Base-by-base conservation (phyloP, 2,888 invertebrate species). In the Ennomos quercinarius region DNA sequence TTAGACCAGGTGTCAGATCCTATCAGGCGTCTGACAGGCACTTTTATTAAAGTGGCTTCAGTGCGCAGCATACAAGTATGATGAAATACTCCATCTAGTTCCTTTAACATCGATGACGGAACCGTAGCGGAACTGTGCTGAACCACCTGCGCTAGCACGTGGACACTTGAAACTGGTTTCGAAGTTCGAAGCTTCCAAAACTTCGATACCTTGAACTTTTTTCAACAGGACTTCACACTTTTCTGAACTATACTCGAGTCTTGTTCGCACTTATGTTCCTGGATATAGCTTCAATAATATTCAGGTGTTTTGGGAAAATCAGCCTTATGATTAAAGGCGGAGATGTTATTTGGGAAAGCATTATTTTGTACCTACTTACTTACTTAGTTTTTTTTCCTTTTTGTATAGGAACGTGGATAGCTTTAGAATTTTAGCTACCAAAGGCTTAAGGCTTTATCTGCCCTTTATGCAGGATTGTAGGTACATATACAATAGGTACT, bases 181-280 rank as follows among this genome's bases (percentile, higher is more conserved):
- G n/a, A 17, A 2, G 17, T 17, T 17, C 17, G 3, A 17, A 17
- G 17, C 17, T 17, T 17, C 17, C 17, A 37, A 27, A 5, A 27
- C 27, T 47, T 48, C 47, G 83, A 76, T 74, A 63, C 68, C 68
- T 64, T 42, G 54, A 63, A 68, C 80, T 73, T 83, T 84, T 81
- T 84, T 83, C 67, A 64, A 84, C 84, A 84, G 77, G 81, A 82
- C 81, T 86, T 87, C 82, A 84, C 87, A 85, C 85, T 85, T 78
- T 81, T 71, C 66, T 74, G 76, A 76, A 73, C 76, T 77, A 72
- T 73, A 75, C 73, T 71, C 67, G 68, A 70, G 57, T 74, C 49
- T 62, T 71, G 81, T 84, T 83, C 80, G 58, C 77, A 75, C 78
- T 74, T 70, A 48, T 68, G 70, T 67, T 51, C 13, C 9, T 13